Base-by-base conservation (phyloP, 2,113 vertebrate genomes). In the Oreochromis niloticus region DNA sequence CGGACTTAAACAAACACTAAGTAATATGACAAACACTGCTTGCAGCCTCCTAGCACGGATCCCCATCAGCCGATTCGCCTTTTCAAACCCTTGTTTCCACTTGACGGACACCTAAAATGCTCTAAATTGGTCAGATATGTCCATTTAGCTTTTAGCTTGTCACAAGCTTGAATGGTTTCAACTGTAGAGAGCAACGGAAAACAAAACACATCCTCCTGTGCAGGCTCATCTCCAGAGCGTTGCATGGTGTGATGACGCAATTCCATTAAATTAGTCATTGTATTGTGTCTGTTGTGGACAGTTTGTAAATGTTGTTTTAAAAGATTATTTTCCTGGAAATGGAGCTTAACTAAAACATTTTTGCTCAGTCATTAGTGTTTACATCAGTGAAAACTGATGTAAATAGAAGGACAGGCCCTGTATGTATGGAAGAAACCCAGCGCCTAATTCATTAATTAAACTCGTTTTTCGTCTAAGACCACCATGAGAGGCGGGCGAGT, bases 311-410 rank as follows among this genome's bases (percentile, higher is more conserved):
- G 85, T 89, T 89, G 54, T 88, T 85, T 39, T 84, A 80, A 86
- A 87, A 39, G 89, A 75, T 90, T 89, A 85, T 91, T 93, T 94
- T 93, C 90, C 87, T 91, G 92, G 90, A 93, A 95, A 89, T 93
- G 9, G 57, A 90, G 80, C 85, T 57, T 2, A 79, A 90, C 92
- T 90, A 87, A 93, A 96, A 95, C 92, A 93, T 91, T 94, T 91
- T 93, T 88, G 88, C 85, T 88, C 73, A 85, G 79, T 73, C 71
- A 57, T 80, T 84, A 4, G 50, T 91, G 93, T 93, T 94, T 90
- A 86, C 81, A 83, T 55, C 82, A 3, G 9, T 55, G 46, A 48
- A 81, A 84, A 39, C 83, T 6, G 46, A 55, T 79, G 59, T 82
- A 61, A 86, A 81, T 57, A 19, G n/a, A 85, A 50, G 87, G 9